Evolutionary conservation across 2,888 invertebrate genomes (phyloP), one percentile per base, ranked within the genome.

Genomic region (Cylloceria caligata): DNA sequence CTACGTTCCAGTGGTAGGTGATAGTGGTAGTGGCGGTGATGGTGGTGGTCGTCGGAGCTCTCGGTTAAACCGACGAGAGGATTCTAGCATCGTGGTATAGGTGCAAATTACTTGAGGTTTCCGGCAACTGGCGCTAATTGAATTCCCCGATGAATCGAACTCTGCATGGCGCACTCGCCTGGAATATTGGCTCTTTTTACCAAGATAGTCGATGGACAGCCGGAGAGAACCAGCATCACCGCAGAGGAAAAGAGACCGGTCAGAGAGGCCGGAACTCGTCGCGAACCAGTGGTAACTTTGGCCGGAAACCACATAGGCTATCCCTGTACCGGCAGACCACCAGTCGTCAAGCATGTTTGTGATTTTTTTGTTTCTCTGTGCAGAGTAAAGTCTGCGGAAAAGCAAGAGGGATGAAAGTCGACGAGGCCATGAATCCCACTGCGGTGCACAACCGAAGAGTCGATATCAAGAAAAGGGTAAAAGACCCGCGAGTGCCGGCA

Each of bases 81-180:
- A 57, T 71, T 57, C 27, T 13, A 19, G 36, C 36, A 73, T 47
- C 67, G 57, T 79, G 49, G 49, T 27, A 62, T 52, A 83, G 86
- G 86, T 80, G 86, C 86, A 87, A 91, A 91, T 91, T 91, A 89
- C 91, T 91, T 90, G 90, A 90, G 91, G 90, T 91, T 91, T 90
- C 89, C 90, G 89, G 89, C 88, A 89, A 90, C 90, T 90, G 88
- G 90, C 89, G 91, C 90, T 91, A 91, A 91, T 91, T 90, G 91
- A 91, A 91, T 91, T 90, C 90, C 88, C 88, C 86, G 88, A 90
- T 90, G 91, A 90, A 91, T 91, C 88, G 90, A 91, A 89, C 87
- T 88, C 87, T 85, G 88, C 88, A 68, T 67, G 36, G 57, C 73
- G 86, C 86, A 88, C 69, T 83, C 86, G 86, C 81, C 84, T 83